These are phyloP conservation scores for Dermolepida albohirtum DNA, from an alignment of 2,888 invertebrate species.

Conservation along the genomic window DNA sequence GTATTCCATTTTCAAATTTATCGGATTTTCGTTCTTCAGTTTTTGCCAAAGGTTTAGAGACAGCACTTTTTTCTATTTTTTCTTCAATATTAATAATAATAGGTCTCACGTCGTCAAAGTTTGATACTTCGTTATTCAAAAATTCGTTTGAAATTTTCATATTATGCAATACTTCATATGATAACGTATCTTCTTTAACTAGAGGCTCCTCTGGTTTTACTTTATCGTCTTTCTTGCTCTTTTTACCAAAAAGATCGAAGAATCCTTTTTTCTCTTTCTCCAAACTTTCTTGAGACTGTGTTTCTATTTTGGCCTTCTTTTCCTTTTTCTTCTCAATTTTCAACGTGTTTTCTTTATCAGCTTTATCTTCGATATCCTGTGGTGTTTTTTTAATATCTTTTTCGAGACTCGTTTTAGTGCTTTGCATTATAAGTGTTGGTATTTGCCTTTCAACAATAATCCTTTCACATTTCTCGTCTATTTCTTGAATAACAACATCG, in stretches of 20 bases:
- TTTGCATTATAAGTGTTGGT: background rate
- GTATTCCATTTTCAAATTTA: constrained; percentile 14
- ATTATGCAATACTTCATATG: constrained; percentile 43
- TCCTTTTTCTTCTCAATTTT: constrained; percentile 24
- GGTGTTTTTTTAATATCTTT: background rate
- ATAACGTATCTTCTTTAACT: constrained; percentile 18
- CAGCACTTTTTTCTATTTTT: constrained; percentile 4
- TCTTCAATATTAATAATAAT: constrained; percentile 8
- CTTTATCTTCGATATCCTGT: constrained; percentile 1
- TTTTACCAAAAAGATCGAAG: constrained; percentile 50
- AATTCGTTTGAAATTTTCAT: constrained; percentile 53
- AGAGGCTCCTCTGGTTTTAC: background rate
- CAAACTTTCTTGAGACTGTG: constrained; percentile 15
- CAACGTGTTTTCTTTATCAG: background rate
- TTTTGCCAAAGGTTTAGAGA: background rate
- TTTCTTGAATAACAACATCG: constrained; percentile 28
- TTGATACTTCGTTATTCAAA: constrained; percentile 52
- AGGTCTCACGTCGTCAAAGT: constrained; percentile 49
- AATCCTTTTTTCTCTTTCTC: constrained; percentile 47
- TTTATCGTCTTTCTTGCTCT: constrained; percentile 46
- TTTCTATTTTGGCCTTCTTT: constrained; percentile 26
- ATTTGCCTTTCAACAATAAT: constrained; percentile 11
- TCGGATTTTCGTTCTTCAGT: constrained; percentile 1
- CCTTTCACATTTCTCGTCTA: constrained; percentile 28
- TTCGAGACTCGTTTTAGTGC: background rate